These are phyloP conservation scores for Allobates femoralis DNA, from an alignment of 2,797 vertebrate genomes.

Conservation along the genomic window DNA sequence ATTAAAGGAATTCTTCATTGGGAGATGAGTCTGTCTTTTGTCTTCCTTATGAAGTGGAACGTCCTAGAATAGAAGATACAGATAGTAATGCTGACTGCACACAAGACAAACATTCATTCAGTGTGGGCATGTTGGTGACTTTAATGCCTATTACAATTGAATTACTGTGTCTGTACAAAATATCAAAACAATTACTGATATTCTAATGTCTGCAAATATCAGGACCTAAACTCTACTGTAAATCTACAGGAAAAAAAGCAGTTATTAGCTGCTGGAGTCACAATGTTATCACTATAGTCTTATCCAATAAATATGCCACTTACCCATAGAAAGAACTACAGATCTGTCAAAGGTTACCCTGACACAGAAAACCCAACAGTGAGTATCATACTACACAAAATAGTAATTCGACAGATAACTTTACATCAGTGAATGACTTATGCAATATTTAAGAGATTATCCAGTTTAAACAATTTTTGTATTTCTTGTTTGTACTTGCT, in stretches of 20 bases:
- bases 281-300: no score
- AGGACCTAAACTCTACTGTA: not conserved
- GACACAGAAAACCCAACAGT: no score
- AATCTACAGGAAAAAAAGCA: not conserved
- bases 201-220: not conserved
- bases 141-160: not conserved
- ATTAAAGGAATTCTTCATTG: conserved; percentile 23
- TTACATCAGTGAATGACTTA: no score
- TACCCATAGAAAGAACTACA: no score
- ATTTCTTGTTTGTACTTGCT: no score
- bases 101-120: not conserved
- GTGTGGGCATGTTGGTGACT: not conserved
- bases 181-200: not conserved
- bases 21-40: not conserved
- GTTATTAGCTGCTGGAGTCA: no score
- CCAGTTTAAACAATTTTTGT: no score
- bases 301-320: no score
- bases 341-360: no score
- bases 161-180: not conserved
- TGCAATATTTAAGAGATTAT: no score
- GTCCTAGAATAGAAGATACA: not conserved
- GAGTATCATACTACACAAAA: no score
- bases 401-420: no score
- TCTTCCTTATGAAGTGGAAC: not conserved
- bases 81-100: not conserved